These are phyloP conservation scores for Trichosurus vulpecula DNA, from an alignment of 2,797 vertebrate species.

Conservation along the genomic window DNA sequence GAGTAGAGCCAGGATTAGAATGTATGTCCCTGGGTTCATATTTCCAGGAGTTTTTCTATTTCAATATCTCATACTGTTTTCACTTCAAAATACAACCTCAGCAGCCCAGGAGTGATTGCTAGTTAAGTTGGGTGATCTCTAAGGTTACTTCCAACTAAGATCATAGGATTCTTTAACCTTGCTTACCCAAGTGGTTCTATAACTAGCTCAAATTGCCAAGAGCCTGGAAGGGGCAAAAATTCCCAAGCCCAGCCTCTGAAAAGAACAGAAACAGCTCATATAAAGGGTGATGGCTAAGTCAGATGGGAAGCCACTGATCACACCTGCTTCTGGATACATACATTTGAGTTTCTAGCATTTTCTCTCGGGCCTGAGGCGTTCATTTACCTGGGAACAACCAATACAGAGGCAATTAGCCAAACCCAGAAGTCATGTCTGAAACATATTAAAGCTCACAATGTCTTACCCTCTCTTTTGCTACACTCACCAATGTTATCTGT, in stretches of 20 bases:
- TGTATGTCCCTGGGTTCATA: neutral
- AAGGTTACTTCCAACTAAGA: neutral
- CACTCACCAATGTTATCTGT: neutral
- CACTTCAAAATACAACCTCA: too few relatives aligned
- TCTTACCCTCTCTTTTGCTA: neutral
- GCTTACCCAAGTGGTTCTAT: neutral
- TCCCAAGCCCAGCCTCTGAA: neutral
- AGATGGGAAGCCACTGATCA: neutral
- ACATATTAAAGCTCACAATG: neutral
- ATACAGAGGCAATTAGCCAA: neutral
- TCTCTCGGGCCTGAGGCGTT: neutral
- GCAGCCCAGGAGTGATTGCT: neutral
- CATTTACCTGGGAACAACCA: neutral
- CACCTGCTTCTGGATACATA: neutral
- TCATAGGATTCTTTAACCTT: neutral
- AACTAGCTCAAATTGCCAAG: neutral
- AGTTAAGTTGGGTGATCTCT: neutral
- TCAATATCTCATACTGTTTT: neutral
- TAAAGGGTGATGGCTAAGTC: neutral
- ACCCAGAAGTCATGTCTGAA: neutral
- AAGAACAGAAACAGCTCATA: neutral
- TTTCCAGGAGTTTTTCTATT: neutral
- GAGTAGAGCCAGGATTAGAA: neutral
- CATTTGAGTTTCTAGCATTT: neutral
- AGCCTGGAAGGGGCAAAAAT: neutral